Evolutionary conservation across 2,797 vertebrate genomes (phyloP), one percentile per base, ranked within the genome.

Genomic region (Taeniopygia guttata): DNA sequence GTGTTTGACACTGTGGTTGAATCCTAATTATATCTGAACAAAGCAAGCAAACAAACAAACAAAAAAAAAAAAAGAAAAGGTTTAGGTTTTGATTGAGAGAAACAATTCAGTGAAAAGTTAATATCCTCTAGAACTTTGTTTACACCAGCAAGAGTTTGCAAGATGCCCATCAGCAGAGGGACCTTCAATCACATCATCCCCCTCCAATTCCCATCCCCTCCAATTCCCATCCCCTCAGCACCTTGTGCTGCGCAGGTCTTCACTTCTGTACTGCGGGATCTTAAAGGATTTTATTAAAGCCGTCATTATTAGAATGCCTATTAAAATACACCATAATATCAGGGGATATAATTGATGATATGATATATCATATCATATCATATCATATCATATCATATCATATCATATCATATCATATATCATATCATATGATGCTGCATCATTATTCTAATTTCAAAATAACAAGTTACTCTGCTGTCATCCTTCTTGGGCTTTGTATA

Each of bases 161-260:
- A 46, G 34, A 11, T 48, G 21, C 16, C 42, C 13, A 4, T 16
- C 14, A 56, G 25, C 29, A 81, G 43, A 46, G 18, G 29, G 13
- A 8, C 3, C 5, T 68, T 60, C 45, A 30, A 3, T 38, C 22
- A 19, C 7, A 42, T 2, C 1, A 0, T 11, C 5, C 38, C 38
- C 38, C 38, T 40, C 13, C 38, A 40, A 13, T 29, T 7, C 11
- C 17, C 16, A 13, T 29, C 10, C 22, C 5, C 9, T 52, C 21
- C 38, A 40, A 13, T 29, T 7, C 11, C 17, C 16, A 13, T 29
- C 10, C 22, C 5, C 9, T 52, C 21, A 0, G 0, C 14, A 2
- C 12, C 7, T 34, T 14, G 7, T 23, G 26, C 36, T 68, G 2
- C 26, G 4, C 17, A 9, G 59, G 9, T 12, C 16, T 59, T 68